Conservation (phyloP, 2,797 vertebrate species). For the Syngnathus rostellatus region DNA sequence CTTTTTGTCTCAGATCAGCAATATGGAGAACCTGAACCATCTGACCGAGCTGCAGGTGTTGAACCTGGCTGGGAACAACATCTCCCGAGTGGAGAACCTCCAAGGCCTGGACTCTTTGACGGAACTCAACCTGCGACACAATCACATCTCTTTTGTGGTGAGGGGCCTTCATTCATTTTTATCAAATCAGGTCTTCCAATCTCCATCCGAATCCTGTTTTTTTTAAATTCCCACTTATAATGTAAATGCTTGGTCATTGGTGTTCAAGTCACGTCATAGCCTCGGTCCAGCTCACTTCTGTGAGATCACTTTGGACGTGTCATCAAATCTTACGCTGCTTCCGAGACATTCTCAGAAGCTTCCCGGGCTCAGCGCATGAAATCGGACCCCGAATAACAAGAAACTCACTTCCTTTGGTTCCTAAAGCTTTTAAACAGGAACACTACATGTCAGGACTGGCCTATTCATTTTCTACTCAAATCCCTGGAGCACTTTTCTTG, state of each 20-base stretch:
- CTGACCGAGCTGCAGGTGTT: slow-evolving; percentile 80
- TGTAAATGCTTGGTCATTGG: slow-evolving; percentile 3
- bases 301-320: slow-evolving; percentile 20
- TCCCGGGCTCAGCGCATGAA: slow-evolving; percentile 34
- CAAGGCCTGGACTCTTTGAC: slow-evolving; percentile 78
- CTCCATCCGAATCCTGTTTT: too few relatives aligned
- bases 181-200: not conserved
- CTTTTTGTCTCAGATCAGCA: slow-evolving; percentile 69
- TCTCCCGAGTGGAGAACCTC: slow-evolving; percentile 79
- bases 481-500: slow-evolving; percentile 35
- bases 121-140: slow-evolving; percentile 85
- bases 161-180: slow-evolving; percentile 39
- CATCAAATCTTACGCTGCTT: slow-evolving; percentile 38
- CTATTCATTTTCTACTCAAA: slow-evolving; percentile 56
- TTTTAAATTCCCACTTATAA: too few relatives aligned
- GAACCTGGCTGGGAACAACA: slow-evolving; percentile 86
- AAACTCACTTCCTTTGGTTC: slow-evolving; percentile 38
- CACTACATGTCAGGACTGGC: slow-evolving; percentile 48
- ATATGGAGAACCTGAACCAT: slow-evolving; percentile 82
- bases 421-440: slow-evolving; percentile 55
- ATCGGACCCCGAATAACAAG: slow-evolving; percentile 45
- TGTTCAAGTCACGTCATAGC: slow-evolving; percentile 17
- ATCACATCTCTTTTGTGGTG: slow-evolving; percentile 82
- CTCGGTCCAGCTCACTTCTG: slow-evolving; percentile 20
- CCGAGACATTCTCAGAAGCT: slow-evolving; percentile 44